A percentile compares a stretch with the other conserved stretches of the same genome.
These are phyloP conservation scores for Plebejus melissa DNA, from an alignment of 2,888 invertebrate species.

Conservation along the genomic window DNA sequence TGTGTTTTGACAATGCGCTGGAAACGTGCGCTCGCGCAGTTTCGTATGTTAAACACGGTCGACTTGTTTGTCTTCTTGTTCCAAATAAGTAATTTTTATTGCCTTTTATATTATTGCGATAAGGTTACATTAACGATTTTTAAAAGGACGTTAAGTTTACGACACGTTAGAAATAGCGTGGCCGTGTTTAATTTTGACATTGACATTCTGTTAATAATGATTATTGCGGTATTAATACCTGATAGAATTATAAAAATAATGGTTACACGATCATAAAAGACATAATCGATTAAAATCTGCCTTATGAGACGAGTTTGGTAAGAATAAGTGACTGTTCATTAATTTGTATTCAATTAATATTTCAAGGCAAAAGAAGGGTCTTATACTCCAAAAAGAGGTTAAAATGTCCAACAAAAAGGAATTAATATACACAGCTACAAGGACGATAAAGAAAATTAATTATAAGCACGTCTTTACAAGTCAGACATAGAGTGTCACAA, in stretches of 20 bases:
- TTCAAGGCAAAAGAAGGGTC: neutral
- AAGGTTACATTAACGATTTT: constrained; percentile 18
- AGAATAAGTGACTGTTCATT: neutral
- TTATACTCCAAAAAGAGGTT: neutral
- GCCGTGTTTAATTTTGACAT: neutral
- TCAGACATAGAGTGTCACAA: neutral
- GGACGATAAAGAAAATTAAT: neutral
- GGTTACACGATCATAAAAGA: constrained; percentile 7
- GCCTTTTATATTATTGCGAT: constrained; percentile 25
- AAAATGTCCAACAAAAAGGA: neutral
- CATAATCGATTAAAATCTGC: neutral
- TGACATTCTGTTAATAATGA: constrained; percentile 10
- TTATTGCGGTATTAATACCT: neutral
- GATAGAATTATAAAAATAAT: constrained; percentile 1
- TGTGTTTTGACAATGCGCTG: constrained; percentile 73
- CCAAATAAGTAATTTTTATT: constrained; percentile 32
- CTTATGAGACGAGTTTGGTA: neutral
- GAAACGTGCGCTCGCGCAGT: constrained; percentile 66
- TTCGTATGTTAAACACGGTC: constrained; percentile 69
- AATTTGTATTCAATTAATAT: neutral
- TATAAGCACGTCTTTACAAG: neutral
- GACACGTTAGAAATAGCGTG: constrained; percentile 1
- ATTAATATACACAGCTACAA: neutral
- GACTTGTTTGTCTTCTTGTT: constrained; percentile 54
- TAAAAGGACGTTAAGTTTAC: constrained; percentile 2